A percentile compares a stretch with the other conserved stretches of the same genome.
Evolutionary conservation across 2,113 vertebrate species (phyloP).

Genomic region (human (Homo sapiens)): GRCh38 chr7:42209501-42210000

Average conservation of each 20-base stretch:
- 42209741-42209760: neutral
- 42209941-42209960: neutral
- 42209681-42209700: neutral
- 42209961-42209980: neutral
- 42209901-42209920: neutral
- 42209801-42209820: neutral
- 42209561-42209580: conserved; percentile 33
- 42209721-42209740: neutral
- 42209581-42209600: neutral
- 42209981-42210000: neutral
- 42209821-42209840: too few species aligned
- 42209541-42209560: neutral
- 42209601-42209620: neutral
- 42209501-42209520: conserved; percentile 11
- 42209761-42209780: neutral
- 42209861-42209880: neutral
- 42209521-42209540: neutral
- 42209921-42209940: neutral
- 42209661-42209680: neutral
- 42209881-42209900: neutral
- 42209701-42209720: neutral
- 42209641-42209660: neutral
- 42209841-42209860: neutral
- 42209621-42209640: neutral
- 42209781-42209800: neutral